Base-by-base conservation (phyloP, 2,888 invertebrate genomes). In the Latheticus oryzae region DNA sequence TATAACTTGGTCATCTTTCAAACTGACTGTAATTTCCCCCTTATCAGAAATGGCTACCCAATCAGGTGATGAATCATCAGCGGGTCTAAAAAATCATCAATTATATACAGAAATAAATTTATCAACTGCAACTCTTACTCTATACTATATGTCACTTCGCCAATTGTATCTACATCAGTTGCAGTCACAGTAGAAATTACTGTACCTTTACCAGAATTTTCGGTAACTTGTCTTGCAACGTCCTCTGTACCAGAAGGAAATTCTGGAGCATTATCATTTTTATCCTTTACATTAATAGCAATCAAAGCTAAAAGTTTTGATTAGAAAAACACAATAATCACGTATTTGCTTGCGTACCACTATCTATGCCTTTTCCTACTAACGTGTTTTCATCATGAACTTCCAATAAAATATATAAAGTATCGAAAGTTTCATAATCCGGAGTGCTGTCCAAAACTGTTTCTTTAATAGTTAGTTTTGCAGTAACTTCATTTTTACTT, bases 201-300 rank as follows among this genome's bases (percentile, higher is more conserved):
- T 1, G 80, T 79, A 5, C 76, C 79, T 3, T 64, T 61, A 8
- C 69, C 73, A 0, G 85, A 80, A 67, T 80, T 78, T 76, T 88
- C 88, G 1, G 81, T 75, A 1, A 87, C 85, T 42, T 67, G 69
- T 53, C 80, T 73, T n/a, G 65, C 57, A 2, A 81, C 80, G 1
- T 64, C 65, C 33, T 83, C 68, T 1, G 82, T 79, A 0, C 80
- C 80, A 0, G 68, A 61, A 0, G 74, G 73, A 80, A 87, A 87
- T 37, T 78, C 61, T 1, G 89, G 89, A 1, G 76, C 56, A 71
- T 86, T 86, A 74, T 89, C 88, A 68, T 87, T 87, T 69, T 84
- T 78, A 70, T 88, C 87, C 7, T 79, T 74, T 57, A 89, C 84
- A 1, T 80, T 81, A 12, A 88, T 79, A 0, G 84, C 81, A 59